These are phyloP conservation scores for Hyperoplus lanceolatus DNA, from an alignment of 2,797 vertebrate species.

Conservation along the genomic window DNA sequence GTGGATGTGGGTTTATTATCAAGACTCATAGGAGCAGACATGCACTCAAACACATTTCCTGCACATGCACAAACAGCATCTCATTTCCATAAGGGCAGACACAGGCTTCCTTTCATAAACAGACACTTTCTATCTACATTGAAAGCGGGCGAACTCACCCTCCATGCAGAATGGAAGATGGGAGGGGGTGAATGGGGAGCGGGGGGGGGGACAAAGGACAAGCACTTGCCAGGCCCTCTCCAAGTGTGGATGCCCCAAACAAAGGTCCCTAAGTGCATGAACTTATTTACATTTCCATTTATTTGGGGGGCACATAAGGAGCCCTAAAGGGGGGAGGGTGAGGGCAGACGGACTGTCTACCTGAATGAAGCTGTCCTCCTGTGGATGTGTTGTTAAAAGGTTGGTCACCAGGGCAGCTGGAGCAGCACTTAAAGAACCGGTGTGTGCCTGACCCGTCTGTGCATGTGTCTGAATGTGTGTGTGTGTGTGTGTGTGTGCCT, in stretches of 20 bases:
- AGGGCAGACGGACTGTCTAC: slow-evolving; percentile 48
- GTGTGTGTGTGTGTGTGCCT: slow-evolving; percentile 11
- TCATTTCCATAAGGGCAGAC: slow-evolving; percentile 32
- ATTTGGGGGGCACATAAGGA: slow-evolving; percentile 41
- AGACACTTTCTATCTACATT: slow-evolving; percentile 1
- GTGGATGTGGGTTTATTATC: neutral
- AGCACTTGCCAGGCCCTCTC: slow-evolving; percentile 66
- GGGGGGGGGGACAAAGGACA: slow-evolving; percentile 45
- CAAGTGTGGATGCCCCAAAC: slow-evolving; percentile 59
- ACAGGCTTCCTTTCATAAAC: slow-evolving; percentile 44
- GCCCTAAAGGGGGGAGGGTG: neutral
- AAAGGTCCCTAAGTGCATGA: slow-evolving; percentile 80
- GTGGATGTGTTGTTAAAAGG: slow-evolving; percentile 35
- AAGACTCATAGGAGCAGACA: slow-evolving; percentile 29
- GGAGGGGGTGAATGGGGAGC: neutral
- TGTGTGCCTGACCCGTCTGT: neutral
- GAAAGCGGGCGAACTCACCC: neutral
- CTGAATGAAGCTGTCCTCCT: slow-evolving; percentile 67
- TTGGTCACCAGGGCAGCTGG: slow-evolving; percentile 46
- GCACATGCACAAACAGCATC: slow-evolving; percentile 24
- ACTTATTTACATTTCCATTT: slow-evolving; percentile 84
- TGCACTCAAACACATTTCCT: slow-evolving; percentile 17
- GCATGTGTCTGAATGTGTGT: neutral
- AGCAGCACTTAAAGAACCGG: slow-evolving; percentile 41
- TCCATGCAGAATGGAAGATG: slow-evolving; percentile 12